These are phyloP conservation scores for Pogonognathellus flavescens DNA, from an alignment of 1,140 invertebrate genomes.

Conservation along the genomic window DNA sequence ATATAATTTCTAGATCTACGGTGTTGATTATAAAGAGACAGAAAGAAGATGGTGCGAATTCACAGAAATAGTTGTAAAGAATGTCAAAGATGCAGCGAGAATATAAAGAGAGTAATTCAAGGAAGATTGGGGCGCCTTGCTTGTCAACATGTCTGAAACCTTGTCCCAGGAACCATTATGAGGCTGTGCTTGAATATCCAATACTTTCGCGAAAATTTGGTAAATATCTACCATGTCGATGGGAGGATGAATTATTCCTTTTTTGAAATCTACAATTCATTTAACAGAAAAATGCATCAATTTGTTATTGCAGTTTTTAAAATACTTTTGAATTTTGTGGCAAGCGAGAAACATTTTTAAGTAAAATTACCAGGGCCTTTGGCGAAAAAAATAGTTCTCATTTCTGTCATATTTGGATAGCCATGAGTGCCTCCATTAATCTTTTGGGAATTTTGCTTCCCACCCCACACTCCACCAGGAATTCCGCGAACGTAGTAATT, in stretches of 20 bases:
- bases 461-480: conserved; percentile 30
- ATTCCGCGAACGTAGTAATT: conserved; percentile 61
- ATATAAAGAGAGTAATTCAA: conserved; percentile 18
- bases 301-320: neutral
- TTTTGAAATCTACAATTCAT: conserved; percentile 65
- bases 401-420: conserved; percentile 69
- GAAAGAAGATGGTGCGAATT: conserved; percentile 21
- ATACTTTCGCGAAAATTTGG: conserved; percentile 67
- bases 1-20: neutral
- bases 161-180: conserved; percentile 68
- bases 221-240: conserved; percentile 68
- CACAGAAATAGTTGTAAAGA: conserved; percentile 50
- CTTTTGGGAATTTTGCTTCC: conserved; percentile 60
- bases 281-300: neutral
- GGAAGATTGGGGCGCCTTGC: conserved; percentile 1
- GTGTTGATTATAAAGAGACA: neutral
- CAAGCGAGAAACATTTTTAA: neutral
- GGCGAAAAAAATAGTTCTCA: conserved; percentile 71
- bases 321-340: neutral
- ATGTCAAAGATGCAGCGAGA: conserved; percentile 32
- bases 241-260: conserved; percentile 61
- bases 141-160: conserved; percentile 63
- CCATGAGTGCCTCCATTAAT: conserved; percentile 68
- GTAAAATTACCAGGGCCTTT: conserved; percentile 68
- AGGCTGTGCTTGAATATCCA: conserved; percentile 66